A percentile compares a stretch with the other conserved stretches of the same genome.
Conservation (phyloP, 2,113 vertebrate species). For the Callaeas wilsoni region DNA sequence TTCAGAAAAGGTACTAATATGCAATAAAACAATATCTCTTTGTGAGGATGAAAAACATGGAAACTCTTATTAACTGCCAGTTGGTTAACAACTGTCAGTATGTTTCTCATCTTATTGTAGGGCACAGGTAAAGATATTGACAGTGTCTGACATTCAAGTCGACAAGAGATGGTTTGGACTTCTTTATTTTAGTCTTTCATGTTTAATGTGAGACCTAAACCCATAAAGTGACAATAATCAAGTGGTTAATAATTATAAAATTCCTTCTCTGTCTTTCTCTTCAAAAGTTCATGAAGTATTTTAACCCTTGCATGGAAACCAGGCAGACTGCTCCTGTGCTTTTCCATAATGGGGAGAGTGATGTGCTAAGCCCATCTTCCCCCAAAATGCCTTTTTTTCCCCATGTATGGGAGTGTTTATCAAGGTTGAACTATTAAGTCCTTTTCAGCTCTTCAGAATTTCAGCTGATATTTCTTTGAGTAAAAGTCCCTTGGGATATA, state of each 20-base stretch:
- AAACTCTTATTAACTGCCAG: neutral
- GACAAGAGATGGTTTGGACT: neutral
- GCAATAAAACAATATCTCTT: neutral
- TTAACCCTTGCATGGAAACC: neutral
- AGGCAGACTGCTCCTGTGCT: neutral
- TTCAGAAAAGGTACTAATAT: neutral
- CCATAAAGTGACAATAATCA: neutral
- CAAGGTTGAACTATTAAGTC: neutral
- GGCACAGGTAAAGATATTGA: neutral
- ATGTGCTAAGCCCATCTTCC: neutral
- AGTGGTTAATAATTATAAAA: neutral
- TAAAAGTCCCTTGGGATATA: neutral
- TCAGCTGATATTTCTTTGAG: neutral
- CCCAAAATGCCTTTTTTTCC: neutral
- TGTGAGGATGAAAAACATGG: neutral
- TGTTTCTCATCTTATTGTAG: neutral
- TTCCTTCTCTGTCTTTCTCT: neutral
- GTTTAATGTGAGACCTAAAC: neutral
- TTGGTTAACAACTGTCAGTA: neutral
- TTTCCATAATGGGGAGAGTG: neutral
- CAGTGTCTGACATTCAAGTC: neutral
- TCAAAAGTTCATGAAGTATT: neutral
- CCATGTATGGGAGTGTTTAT: neutral
- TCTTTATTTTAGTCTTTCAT: neutral
- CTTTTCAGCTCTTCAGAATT: neutral